These are phyloP conservation scores for Rhea americana DNA, from an alignment of 2,113 vertebrate species.

Conservation along the genomic window DNA sequence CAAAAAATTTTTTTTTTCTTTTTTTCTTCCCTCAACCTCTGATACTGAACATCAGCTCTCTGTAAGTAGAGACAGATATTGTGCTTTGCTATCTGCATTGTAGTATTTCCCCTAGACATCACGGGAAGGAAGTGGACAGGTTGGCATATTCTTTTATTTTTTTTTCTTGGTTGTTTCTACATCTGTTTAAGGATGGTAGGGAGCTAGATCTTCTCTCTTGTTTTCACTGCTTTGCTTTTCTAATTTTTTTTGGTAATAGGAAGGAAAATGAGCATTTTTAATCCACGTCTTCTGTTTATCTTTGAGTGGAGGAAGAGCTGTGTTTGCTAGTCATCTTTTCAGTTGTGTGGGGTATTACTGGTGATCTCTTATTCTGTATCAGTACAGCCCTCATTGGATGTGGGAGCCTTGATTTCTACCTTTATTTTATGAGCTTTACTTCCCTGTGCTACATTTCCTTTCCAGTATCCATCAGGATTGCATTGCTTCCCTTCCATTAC, in stretches of 20 bases:
- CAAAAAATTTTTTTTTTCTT: too few species aligned
- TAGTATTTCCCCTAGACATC: background rate
- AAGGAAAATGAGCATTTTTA: background rate
- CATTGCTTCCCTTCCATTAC: background rate
- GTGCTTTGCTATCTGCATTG: background rate
- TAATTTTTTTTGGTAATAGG: background rate
- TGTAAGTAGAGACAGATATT: background rate
- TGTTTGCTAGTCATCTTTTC: constrained; percentile 47
- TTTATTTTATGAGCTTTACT: background rate
- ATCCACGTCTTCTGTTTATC: constrained; percentile 36
- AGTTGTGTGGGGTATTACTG: constrained; percentile 21
- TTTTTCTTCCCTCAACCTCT: background rate
- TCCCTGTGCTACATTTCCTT: background rate
- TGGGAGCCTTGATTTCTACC: constrained; percentile 33
- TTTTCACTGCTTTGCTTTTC: background rate
- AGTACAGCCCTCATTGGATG: background rate
- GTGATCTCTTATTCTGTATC: constrained; percentile 18
- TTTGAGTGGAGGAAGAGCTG: constrained; percentile 42
- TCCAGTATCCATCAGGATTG: background rate
- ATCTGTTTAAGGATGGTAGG: background rate
- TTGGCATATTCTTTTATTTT: background rate
- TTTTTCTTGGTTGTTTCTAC: background rate
- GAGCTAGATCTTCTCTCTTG: background rate
- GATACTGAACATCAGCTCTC: background rate
- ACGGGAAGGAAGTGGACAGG: background rate